phyloP scores from a whole-genome alignment of 2,113 vertebrate genomes.

The Sylvia atricapilla region DNA sequence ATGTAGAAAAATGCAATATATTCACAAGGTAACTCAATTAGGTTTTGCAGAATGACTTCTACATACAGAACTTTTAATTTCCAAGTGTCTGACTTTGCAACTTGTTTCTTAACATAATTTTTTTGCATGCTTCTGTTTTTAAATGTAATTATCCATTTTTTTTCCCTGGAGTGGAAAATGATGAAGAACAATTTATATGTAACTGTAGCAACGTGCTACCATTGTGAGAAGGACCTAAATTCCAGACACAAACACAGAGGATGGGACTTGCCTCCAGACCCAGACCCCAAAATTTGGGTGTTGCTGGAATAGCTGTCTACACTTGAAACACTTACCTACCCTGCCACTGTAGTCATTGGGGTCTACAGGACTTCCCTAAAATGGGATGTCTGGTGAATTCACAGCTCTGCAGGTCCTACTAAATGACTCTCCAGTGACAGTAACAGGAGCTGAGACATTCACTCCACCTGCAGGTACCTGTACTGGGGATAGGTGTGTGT shows the following conservation, averaged over 20 bases:
- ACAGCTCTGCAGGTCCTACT: background rate
- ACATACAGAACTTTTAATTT: background rate
- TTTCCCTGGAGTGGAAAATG: background rate
- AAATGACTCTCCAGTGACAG: background rate
- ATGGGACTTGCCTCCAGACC: background rate
- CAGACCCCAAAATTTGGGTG: background rate
- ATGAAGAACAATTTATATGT: background rate
- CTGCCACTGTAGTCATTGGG: background rate
- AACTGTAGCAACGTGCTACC: background rate
- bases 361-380: background rate
- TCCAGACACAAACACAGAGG: background rate
- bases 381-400: background rate
- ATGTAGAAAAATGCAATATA: background rate
- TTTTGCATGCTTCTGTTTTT: background rate
- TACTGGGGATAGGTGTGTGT: too few species aligned
- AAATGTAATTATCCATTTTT: background rate
- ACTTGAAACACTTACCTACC: fast-evolving
- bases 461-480: background rate
- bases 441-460: background rate
- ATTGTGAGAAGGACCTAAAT: background rate
- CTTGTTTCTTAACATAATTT: background rate
- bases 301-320: background rate
- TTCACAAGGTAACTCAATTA: background rate
- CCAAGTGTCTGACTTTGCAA: background rate
- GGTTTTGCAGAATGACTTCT: background rate